Percentiles rank a stretch among this genome's conserved stretches.
Evolutionary conservation across 2,113 vertebrate genomes (phyloP).

Genomic region (Phyllopteryx taeniolatus): DNA sequence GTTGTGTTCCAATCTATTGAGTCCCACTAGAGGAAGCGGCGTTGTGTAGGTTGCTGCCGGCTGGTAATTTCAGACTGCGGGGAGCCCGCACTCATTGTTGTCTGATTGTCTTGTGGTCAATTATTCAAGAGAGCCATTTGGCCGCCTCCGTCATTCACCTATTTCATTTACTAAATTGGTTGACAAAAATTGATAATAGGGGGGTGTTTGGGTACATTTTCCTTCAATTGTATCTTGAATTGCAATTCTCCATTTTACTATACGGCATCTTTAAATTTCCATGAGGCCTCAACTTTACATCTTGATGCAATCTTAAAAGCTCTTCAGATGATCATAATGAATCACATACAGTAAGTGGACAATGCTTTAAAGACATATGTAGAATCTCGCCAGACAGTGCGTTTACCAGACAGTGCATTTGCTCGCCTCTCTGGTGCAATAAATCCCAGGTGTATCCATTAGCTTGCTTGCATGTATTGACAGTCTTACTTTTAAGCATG

Average conservation of each 20-base stretch:
- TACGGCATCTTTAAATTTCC: conserved; percentile 5
- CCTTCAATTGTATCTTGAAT: conserved; percentile 20
- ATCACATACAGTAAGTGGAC: conserved; percentile 1
- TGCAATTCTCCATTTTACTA: conserved; percentile 30
- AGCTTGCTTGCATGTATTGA: conserved; percentile 21
- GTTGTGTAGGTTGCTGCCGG: conserved; percentile 48
- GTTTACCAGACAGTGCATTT: conserved; percentile 33
- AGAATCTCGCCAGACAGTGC: background rate
- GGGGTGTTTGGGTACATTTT: conserved; percentile 19
- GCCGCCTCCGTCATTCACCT: conserved; percentile 43
- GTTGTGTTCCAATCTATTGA: conserved; percentile 44
- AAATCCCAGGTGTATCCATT: conserved; percentile 34
- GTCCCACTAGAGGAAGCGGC: conserved; percentile 43
- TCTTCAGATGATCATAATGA: conserved; percentile 6
- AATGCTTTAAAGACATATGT: conserved; percentile 23
- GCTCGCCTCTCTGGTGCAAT: conserved; percentile 16
- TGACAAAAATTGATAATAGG: conserved; percentile 49
- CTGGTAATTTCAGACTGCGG: conserved; percentile 56
- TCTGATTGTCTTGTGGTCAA: conserved; percentile 71
- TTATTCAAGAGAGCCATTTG: conserved; percentile 70
- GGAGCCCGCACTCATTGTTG: conserved; percentile 45
- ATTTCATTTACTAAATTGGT: conserved; percentile 64
- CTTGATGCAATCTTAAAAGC: conserved; percentile 19
- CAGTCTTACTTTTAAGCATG: conserved; percentile 13
- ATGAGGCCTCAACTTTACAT: conserved; percentile 35